Evolutionary conservation across 2,113 vertebrate genomes (phyloP), one percentile per base, ranked within the genome.

Genomic region (Antigone vipio): DNA sequence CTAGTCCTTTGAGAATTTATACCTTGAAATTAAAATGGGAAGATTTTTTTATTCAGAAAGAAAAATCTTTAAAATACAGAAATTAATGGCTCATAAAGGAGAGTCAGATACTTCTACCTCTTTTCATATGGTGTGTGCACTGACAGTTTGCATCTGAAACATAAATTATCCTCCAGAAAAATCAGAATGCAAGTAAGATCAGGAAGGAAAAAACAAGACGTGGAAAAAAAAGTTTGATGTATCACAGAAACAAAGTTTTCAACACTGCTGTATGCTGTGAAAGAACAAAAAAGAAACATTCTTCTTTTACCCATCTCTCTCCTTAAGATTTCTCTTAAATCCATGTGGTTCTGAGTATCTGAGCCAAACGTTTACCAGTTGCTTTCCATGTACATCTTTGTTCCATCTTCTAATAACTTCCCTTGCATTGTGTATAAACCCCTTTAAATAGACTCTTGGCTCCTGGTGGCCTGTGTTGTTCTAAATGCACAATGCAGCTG

Each of bases 401-500:
- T 95, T 95, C 62, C 49, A 44, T 91, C 66, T 95, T 92, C 76
- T 81, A 75, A 45, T 81, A 92, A 75, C 74, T 96, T 94, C 35
- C 60, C 73, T 89, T 94, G 73, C 62, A 62, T 94, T 94, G 76
- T 85, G 66, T 75, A 24, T 78, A 94, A 90, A 47, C 47, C 38
- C 27, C 69, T 94, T 69, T 91, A 82, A 87, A 87, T 38, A 91
- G 91, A 53, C 92, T 89, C 73, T 78, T 94, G 94, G 95, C 92
- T 97, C 73, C 91, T 89, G 72, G 30, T 95, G 85, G 72, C 92
- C 76, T 32, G 40, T 92, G 91, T 96, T 90, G 44, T 95, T 96
- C 73, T 91, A 89, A 84, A 60, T 5, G 47, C 83, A 94, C 91
- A 94, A 96, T 91, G 80, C 94, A 96, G 88, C 93, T 95, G 96